These are phyloP conservation scores for Chaetophractus vellerosus DNA, from an alignment of 2,797 vertebrate species.

Conservation along the genomic window DNA sequence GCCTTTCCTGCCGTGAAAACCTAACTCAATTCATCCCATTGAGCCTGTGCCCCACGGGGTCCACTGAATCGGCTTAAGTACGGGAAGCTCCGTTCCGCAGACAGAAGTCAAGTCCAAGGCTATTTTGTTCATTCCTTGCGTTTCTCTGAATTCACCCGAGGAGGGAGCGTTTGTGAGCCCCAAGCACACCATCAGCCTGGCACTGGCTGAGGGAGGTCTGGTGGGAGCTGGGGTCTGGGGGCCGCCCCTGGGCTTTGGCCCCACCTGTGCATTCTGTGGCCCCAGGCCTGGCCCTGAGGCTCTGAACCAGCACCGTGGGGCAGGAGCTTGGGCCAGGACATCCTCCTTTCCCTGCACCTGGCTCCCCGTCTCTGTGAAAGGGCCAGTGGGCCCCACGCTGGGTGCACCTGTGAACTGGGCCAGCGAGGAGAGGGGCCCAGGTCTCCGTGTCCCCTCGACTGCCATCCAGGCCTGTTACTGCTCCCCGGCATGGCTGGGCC, in stretches of 20 bases:
- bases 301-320: neutral
- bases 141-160: neutral
- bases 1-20: neutral
- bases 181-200: fast-evolving
- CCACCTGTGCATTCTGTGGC: no score
- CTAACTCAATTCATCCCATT: neutral
- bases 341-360: neutral
- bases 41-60: no score
- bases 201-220: no score
- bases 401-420: no score
- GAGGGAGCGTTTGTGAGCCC: fast-evolving
- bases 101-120: neutral
- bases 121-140: neutral
- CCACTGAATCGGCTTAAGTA: neutral
- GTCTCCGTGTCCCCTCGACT: neutral
- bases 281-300: neutral
- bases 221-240: neutral
- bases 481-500: neutral
- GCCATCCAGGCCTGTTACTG: neutral
- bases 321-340: neutral
- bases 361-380: neutral
- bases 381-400: neutral
- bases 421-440: neutral
- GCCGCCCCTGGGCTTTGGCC: neutral
- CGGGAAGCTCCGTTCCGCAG: neutral